Percentiles rank a stretch among this genome's conserved stretches.
Conservation (phyloP, 92 coral and sea anemone species). For the Pocillopora meandrina region DNA sequence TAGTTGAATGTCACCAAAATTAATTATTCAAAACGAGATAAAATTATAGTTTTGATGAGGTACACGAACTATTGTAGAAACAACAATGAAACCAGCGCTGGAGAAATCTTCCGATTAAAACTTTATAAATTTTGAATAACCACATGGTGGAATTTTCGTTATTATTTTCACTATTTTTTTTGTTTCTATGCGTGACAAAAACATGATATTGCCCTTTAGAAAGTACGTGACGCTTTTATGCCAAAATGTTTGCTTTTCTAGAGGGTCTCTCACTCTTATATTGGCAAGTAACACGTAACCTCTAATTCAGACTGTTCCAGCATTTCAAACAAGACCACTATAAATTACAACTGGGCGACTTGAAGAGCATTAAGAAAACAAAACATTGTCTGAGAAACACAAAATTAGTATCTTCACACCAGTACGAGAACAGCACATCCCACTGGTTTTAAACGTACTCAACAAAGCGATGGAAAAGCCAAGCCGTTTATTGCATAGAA, state of each 20-base stretch:
- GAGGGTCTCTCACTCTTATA: not conserved
- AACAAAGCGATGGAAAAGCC: not conserved
- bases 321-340: not conserved
- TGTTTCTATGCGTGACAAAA: constrained; percentile 13
- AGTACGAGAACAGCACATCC: not conserved
- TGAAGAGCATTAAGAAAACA: not conserved
- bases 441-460: too few species aligned
- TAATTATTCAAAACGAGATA: not conserved
- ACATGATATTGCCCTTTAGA: not conserved
- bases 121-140: not conserved
- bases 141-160: not conserved
- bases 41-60: not conserved
- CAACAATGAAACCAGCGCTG: not conserved
- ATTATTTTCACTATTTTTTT: not conserved
- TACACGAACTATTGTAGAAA: too few species aligned
- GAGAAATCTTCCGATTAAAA: not conserved
- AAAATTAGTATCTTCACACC: not conserved
- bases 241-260: constrained; percentile 35
- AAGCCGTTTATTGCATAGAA: not conserved
- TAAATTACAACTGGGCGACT: constrained; percentile 8
- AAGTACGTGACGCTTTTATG: constrained; percentile 22
- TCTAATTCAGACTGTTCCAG: constrained; percentile 12
- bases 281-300: constrained; percentile 32
- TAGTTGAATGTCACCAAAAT: not conserved
- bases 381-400: not conserved